Percentiles rank a stretch among this genome's conserved stretches.
phyloP scores from a whole-genome alignment of 2,113 vertebrate species.

The Cyanocitta stelleri region DNA sequence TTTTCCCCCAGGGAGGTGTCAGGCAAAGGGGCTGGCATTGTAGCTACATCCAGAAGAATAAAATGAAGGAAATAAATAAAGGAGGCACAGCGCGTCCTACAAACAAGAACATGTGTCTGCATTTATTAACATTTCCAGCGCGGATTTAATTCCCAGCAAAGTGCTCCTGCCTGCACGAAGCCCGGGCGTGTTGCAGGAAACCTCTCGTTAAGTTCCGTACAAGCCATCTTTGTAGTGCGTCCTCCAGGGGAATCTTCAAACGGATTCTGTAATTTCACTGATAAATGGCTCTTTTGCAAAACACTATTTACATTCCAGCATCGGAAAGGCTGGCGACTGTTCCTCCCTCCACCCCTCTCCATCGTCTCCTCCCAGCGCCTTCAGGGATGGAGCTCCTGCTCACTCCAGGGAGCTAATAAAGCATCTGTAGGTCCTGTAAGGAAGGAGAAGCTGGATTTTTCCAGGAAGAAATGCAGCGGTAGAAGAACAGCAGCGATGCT shows the following conservation, averaged over 20 bases:
- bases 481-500: neutral
- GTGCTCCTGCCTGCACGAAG: conserved; percentile 61
- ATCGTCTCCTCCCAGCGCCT: neutral
- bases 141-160: conserved; percentile 70
- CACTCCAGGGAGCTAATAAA: neutral
- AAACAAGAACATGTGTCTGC: conserved; percentile 79
- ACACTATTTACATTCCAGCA: conserved; percentile 55
- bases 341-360: neutral
- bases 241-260: conserved; percentile 72
- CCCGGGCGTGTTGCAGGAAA: conserved; percentile 55
- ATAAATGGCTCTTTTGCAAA: conserved; percentile 72
- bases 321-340: conserved; percentile 6
- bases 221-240: conserved; percentile 58
- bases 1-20: conserved; percentile 23
- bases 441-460: neutral
- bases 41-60: conserved; percentile 25
- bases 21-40: neutral
- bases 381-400: neutral
- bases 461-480: neutral
- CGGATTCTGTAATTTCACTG: conserved; percentile 69
- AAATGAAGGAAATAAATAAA: conserved; percentile 56
- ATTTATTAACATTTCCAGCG: conserved; percentile 81
- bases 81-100: conserved; percentile 65
- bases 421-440: neutral
- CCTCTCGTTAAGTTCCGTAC: conserved; percentile 65